Conservation (phyloP, 2,113 vertebrate species). For the Mobula hypostoma region DNA sequence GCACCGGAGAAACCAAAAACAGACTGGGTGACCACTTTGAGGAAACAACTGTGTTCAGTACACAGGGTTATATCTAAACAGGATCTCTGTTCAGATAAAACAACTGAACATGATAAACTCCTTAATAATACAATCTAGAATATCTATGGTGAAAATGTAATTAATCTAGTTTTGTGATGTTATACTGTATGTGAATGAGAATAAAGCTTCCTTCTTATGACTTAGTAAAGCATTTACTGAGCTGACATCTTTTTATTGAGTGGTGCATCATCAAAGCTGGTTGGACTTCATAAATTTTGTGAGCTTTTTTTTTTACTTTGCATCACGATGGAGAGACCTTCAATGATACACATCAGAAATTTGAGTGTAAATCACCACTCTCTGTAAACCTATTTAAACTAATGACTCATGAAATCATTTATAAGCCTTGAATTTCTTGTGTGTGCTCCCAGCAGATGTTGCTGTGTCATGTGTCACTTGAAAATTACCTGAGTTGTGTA, state of each 20-base stretch:
- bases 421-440: neutral
- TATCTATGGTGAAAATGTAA: neutral
- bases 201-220: neutral
- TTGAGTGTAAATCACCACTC: neutral
- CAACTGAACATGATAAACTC: neutral
- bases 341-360: neutral
- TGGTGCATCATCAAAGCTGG: neutral
- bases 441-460: no score
- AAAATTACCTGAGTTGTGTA: no score
- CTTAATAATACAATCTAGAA: neutral
- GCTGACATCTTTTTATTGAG: neutral
- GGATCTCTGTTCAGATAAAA: neutral
- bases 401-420: neutral
- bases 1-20: no score
- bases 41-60: no score
- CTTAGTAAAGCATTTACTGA: neutral
- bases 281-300: neutral
- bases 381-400: neutral
- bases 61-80: no score
- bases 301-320: neutral
- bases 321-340: neutral
- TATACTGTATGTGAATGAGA: neutral
- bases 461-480: no score
- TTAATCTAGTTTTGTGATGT: neutral
- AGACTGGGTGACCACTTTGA: no score